phyloP scores from a whole-genome alignment of 2,113 vertebrate genomes.

The Paralichthys olivaceus region DNA sequence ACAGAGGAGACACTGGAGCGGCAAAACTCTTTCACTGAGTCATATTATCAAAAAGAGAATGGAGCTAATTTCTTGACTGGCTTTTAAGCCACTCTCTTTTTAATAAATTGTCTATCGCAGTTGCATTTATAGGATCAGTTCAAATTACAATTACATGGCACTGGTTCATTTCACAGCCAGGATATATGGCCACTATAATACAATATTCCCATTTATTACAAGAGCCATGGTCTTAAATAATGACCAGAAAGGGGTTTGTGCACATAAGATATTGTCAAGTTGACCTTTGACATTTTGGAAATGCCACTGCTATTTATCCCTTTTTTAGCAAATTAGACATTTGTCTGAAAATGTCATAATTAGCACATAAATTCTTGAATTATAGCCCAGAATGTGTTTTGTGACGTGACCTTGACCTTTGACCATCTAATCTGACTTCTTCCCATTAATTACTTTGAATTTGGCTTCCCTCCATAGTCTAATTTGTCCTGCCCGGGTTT shows the following conservation, averaged over 20 bases:
- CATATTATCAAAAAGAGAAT: conserved; percentile 12
- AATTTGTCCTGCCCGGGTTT: neutral
- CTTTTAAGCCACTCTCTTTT: neutral
- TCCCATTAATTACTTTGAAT: neutral
- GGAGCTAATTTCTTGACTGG: neutral
- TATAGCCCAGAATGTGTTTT: neutral
- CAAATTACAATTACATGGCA: neutral
- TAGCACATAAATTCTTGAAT: neutral
- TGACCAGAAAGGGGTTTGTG: neutral
- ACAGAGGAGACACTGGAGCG: neutral
- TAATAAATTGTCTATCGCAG: neutral
- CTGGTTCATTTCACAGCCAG: neutral
- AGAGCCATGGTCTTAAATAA: neutral
- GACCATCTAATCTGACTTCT: neutral
- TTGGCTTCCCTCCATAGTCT: neutral
- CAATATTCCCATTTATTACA: neutral
- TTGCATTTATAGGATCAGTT: neutral
- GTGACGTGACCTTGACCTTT: neutral
- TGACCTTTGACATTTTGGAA: neutral
- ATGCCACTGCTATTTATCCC: neutral
- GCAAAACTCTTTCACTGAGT: neutral
- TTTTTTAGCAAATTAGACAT: neutral
- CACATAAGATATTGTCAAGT: neutral
- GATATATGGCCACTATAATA: neutral
- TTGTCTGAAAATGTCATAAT: neutral